These are phyloP conservation scores for Acanthococcus lagerstroemiae DNA, from an alignment of 2,888 invertebrate species.

Conservation along the genomic window DNA sequence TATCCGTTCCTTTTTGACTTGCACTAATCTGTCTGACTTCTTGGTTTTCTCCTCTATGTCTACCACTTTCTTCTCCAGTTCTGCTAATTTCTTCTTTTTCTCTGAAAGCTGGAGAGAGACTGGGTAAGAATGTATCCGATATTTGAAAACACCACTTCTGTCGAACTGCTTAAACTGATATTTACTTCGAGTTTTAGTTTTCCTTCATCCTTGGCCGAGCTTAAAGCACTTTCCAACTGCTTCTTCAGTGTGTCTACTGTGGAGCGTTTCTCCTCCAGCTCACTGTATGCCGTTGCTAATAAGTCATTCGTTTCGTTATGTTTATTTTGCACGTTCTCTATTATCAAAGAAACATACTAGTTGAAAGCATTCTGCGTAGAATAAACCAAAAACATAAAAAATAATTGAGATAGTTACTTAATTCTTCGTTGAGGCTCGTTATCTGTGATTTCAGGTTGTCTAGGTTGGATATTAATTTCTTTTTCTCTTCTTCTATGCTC, in stretches of 20 bases:
- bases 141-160: background rate
- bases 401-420: conserved; percentile 47
- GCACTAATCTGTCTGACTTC: conserved; percentile 49
- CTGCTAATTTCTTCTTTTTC: conserved; percentile 52
- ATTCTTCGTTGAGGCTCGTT: conserved; percentile 49
- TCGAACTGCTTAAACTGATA: too few species aligned
- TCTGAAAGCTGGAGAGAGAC: conserved; percentile 50
- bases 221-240: conserved; percentile 47
- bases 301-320: conserved; percentile 43
- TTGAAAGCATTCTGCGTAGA: conserved; percentile 5
- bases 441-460: conserved; percentile 52
- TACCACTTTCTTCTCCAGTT: conserved; percentile 56
- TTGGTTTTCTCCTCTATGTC: conserved; percentile 57
- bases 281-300: conserved; percentile 6
- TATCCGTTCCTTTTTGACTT: conserved; percentile 50
- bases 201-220: conserved; percentile 49
- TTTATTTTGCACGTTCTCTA: conserved; percentile 47
- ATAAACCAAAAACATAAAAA: too few species aligned
- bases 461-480: conserved; percentile 45
- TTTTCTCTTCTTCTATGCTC: conserved; percentile 45
- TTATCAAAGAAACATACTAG: conserved; percentile 7
- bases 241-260: conserved; percentile 52
- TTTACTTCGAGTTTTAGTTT: conserved; percentile 49
- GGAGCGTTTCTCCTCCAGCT: conserved; percentile 53
- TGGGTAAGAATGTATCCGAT: background rate